These are phyloP conservation scores for Pseudanteris insignis DNA, from an alignment of 2,888 invertebrate genomes.

Conservation along the genomic window DNA sequence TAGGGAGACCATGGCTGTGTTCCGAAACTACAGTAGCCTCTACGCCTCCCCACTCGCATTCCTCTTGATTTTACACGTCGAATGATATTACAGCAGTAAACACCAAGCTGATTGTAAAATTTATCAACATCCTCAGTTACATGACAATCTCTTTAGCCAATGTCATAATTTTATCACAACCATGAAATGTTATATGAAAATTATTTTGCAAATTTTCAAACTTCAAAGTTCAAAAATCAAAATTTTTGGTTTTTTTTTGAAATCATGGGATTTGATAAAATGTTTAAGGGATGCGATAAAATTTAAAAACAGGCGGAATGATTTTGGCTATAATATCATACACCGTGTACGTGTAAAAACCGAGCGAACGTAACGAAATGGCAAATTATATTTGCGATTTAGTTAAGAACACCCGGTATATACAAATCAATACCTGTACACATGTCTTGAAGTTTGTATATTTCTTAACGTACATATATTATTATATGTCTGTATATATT, in stretches of 20 bases:
- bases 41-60: slow-evolving; percentile 60
- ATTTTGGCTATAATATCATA: too few species aligned
- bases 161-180: too few species aligned
- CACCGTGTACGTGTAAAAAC: slow-evolving; percentile 27
- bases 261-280: too few species aligned
- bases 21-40: slow-evolving; percentile 70
- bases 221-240: too few species aligned
- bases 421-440: slow-evolving; percentile 6
- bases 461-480: slow-evolving; percentile 44
- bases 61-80: slow-evolving; percentile 48
- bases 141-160: too few species aligned
- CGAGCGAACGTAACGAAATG: slow-evolving; percentile 2
- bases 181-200: too few species aligned
- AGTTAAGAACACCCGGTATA: neutral
- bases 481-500: slow-evolving; percentile 56
- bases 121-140: too few species aligned
- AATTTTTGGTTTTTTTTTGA: too few species aligned
- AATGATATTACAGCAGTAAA: neutral
- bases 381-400: neutral
- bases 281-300: too few species aligned
- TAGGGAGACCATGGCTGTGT: slow-evolving; percentile 74
- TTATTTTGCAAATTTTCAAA: too few species aligned
- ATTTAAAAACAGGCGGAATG: too few species aligned
- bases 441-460: slow-evolving; percentile 16
- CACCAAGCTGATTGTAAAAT: too few species aligned